phyloP scores from a whole-genome alignment of 2,797 vertebrate genomes.

The Anas flavirostris region DNA sequence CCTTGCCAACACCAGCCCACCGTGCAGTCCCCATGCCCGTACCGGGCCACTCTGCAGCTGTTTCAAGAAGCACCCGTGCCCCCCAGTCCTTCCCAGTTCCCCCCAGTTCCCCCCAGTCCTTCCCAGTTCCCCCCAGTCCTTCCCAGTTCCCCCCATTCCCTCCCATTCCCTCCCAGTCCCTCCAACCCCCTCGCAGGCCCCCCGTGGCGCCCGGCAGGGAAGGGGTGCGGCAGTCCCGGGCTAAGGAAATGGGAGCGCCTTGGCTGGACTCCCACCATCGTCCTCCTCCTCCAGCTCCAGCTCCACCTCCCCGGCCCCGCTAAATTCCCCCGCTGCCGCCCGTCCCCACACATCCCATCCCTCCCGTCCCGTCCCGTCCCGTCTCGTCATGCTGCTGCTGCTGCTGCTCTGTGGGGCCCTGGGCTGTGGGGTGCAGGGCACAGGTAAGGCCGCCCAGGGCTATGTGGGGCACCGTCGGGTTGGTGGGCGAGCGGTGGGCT shows the following conservation, averaged over 20 bases:
- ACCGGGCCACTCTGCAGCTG: too few relatives aligned
- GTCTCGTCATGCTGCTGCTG: constrained; percentile 10
- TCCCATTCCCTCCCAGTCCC: too few relatives aligned
- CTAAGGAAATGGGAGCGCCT: constrained; percentile 61
- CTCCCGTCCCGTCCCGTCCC: too few relatives aligned
- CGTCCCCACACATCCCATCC: background rate
- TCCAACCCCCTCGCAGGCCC: too few relatives aligned
- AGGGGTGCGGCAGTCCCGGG: constrained; percentile 16
- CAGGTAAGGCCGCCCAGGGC: background rate
- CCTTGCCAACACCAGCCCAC: too few relatives aligned
- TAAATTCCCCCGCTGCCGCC: background rate
- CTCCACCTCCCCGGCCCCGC: background rate
- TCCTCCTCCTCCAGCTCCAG: constrained; percentile 12
- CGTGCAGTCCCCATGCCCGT: too few relatives aligned
- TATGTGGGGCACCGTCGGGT: fast-evolving
- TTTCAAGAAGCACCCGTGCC: too few relatives aligned
- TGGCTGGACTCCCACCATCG: constrained; percentile 10
- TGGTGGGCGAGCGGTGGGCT: background rate
- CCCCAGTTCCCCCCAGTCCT: too few relatives aligned
- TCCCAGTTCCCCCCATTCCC: too few relatives aligned
- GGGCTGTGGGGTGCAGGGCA: background rate
- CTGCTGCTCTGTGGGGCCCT: constrained; percentile 25
- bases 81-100: too few relatives aligned
- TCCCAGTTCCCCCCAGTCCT: too few relatives aligned
- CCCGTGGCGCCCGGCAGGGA: background rate